Percentiles rank a stretch among this genome's conserved stretches.
These are phyloP conservation scores for Paraplagusia blochii DNA, from an alignment of 2,113 vertebrate species.

Conservation along the genomic window DNA sequence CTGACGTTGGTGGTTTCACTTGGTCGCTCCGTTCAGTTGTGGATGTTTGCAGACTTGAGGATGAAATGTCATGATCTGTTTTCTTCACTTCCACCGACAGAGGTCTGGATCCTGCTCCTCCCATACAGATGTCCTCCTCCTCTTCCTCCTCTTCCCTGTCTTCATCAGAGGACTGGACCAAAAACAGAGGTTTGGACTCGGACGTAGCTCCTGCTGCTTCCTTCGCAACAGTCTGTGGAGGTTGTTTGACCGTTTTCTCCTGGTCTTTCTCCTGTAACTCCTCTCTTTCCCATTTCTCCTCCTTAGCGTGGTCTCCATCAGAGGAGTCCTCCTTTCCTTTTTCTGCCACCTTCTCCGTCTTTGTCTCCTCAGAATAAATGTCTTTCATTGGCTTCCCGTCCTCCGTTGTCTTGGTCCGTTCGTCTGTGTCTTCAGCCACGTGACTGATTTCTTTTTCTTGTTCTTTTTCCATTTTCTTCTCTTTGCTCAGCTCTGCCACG, in stretches of 20 bases:
- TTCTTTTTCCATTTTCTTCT: slow-evolving; percentile 71
- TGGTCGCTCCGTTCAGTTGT: slow-evolving; percentile 28
- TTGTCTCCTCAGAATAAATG: slow-evolving; percentile 10
- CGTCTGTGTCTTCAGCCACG: slow-evolving; percentile 49
- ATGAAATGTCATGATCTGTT: slow-evolving; percentile 47
- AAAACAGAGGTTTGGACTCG: slow-evolving; percentile 54
- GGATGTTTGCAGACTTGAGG: slow-evolving; percentile 33
- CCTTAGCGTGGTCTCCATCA: slow-evolving; percentile 52
- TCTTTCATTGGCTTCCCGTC: slow-evolving; percentile 25
- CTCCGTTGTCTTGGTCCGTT: slow-evolving; percentile 31
- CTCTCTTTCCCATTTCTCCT: slow-evolving; percentile 69
- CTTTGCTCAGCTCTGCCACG: slow-evolving; percentile 67
- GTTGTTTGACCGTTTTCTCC: slow-evolving; percentile 50
- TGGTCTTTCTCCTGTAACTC: slow-evolving; percentile 65
- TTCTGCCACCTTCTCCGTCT: slow-evolving; percentile 29
- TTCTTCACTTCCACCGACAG: slow-evolving; percentile 61
- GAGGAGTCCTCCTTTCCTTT: slow-evolving; percentile 37
- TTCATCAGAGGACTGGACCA: slow-evolving; percentile 72
- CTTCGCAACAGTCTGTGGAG: slow-evolving; percentile 14
- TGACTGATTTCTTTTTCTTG: slow-evolving; percentile 63
- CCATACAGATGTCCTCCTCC: slow-evolving; percentile 66
- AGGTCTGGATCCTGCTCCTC: slow-evolving; percentile 66
- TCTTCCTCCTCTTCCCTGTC: slow-evolving; percentile 69
- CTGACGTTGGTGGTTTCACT: slow-evolving; percentile 28
- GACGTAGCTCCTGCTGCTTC: slow-evolving; percentile 28